Conservation (phyloP, 2,113 vertebrate genomes). For the Rutilus rutilus region DNA sequence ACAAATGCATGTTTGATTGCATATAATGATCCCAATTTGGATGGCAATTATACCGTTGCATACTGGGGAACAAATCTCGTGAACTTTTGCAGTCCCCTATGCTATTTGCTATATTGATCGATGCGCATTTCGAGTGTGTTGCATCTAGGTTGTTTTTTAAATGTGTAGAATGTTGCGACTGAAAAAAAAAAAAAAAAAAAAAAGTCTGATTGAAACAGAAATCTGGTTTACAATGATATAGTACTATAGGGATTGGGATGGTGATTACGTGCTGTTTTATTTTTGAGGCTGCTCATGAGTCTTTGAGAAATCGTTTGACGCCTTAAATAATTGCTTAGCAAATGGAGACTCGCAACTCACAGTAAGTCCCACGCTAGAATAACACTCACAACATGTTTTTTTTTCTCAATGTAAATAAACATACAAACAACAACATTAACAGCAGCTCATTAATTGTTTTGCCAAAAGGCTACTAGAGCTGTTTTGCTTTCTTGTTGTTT, state of each 20-base stretch:
- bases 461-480: conserved; percentile 22
- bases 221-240: conserved; percentile 8
- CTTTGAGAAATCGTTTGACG: conserved; percentile 33
- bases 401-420: conserved; percentile 41
- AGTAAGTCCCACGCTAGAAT: conserved; percentile 20
- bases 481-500: neutral
- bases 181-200: neutral
- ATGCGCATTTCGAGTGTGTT: neutral
- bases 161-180: neutral
- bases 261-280: neutral
- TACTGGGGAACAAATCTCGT: neutral
- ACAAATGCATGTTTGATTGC: conserved; percentile 12
- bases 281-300: neutral
- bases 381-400: conserved; percentile 48
- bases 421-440: conserved; percentile 40
- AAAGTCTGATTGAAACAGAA: neutral
- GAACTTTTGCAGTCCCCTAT: neutral
- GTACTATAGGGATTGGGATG: neutral
- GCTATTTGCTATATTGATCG: neutral
- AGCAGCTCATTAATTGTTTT: conserved; percentile 43
- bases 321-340: conserved; percentile 41
- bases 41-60: conserved; percentile 4
- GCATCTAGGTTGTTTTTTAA: neutral
- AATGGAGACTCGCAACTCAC: conserved; percentile 28
- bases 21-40: neutral